Conservation (phyloP, 1,140 invertebrate species). For the Calephelis nemesis region DNA sequence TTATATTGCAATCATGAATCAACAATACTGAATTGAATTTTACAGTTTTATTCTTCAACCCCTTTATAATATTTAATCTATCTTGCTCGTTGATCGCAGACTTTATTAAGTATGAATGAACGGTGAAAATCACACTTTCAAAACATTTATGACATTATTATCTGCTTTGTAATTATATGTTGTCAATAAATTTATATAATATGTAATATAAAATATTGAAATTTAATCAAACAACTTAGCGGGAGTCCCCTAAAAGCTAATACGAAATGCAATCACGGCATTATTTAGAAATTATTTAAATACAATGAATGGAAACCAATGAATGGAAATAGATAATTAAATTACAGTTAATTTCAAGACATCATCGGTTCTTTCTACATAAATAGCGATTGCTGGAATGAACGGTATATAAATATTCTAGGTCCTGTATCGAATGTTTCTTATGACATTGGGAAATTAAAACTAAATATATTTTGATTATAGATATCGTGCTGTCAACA, state of each 20-base stretch:
- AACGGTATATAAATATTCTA: too few species aligned
- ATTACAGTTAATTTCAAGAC: too few species aligned
- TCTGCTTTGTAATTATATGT: slow-evolving; percentile 7
- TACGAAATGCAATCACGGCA: not conserved
- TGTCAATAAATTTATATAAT: slow-evolving; percentile 15
- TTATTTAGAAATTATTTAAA: not conserved
- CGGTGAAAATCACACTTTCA: slow-evolving; percentile 6
- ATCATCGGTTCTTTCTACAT: too few species aligned
- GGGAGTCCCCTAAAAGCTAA: slow-evolving; percentile 4
- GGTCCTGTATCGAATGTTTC: too few species aligned
- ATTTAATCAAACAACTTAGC: slow-evolving; percentile 11
- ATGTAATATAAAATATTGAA: slow-evolving; percentile 5
- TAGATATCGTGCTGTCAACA: too few species aligned
- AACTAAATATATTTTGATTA: too few species aligned
- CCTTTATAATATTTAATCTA: not conserved
- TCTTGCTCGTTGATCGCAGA: not conserved
- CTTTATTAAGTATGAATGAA: slow-evolving; percentile 5
- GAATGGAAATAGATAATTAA: too few species aligned
- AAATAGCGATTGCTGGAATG: too few species aligned
- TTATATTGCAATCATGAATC: not conserved
- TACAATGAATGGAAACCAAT: too few species aligned
- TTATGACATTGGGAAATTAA: too few species aligned
- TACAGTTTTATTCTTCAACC: not conserved
- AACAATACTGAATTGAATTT: not conserved
- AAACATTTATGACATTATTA: slow-evolving; percentile 14